Evolutionary conservation across 2,888 invertebrate genomes (phyloP).

Genomic region (Anodontia alba): DNA sequence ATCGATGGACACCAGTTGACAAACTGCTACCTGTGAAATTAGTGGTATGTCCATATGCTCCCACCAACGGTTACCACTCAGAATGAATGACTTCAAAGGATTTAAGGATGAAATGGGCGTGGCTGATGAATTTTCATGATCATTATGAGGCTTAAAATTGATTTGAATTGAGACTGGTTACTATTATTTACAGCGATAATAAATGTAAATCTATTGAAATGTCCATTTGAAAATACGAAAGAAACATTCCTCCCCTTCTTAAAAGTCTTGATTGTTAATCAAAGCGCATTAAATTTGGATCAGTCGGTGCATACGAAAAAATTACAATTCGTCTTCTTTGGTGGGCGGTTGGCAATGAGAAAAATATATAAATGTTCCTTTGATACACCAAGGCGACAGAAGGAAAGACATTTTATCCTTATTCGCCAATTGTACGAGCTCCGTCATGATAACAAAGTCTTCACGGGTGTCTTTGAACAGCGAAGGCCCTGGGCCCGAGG

Average conservation of each 20-base stretch:
- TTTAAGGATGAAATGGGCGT: background rate
- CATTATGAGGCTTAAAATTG: conserved; percentile 9
- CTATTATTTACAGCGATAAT: conserved; percentile 15
- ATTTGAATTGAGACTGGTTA: conserved; percentile 8
- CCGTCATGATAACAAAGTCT: too few relatives aligned
- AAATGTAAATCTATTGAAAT: conserved; percentile 16
- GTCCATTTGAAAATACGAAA: background rate
- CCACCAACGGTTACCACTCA: background rate
- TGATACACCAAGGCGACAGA: too few relatives aligned
- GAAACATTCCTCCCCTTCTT: background rate
- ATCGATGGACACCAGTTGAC: background rate
- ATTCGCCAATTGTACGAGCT: too few relatives aligned
- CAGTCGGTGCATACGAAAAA: background rate
- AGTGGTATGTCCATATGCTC: conserved; percentile 8
- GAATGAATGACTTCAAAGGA: conserved; percentile 5
- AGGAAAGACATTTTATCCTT: too few relatives aligned
- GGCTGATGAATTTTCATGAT: conserved; percentile 12
- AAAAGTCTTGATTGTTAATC: background rate
- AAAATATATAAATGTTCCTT: too few relatives aligned
- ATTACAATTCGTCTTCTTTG: background rate
- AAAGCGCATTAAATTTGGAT: conserved; percentile 2
- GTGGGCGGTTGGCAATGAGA: too few relatives aligned
- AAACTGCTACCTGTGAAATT: conserved; percentile 12
- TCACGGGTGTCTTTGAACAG: too few relatives aligned
- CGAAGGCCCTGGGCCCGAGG: too few relatives aligned